Evolutionary conservation across 2,888 invertebrate species (phyloP).

Genomic region (Drosophila monieri): DNA sequence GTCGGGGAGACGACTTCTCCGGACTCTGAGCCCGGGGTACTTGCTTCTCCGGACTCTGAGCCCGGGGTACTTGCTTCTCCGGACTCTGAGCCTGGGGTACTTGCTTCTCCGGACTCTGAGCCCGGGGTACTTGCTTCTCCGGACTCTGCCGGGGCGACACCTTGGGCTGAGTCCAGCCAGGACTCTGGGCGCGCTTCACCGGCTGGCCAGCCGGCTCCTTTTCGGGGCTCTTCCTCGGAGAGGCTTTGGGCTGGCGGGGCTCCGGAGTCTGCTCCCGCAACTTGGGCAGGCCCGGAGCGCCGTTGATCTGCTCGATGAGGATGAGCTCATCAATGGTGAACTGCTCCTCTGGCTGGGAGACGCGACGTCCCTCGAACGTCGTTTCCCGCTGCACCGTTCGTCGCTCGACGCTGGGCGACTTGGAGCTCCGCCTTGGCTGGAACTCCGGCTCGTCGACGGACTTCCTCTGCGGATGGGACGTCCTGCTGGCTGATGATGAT

Average conservation of each 20-base stretch:
- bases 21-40: too few relatives aligned
- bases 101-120: slow-evolving; percentile 5
- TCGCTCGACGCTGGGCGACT: slow-evolving; percentile 66
- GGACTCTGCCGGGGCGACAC: slow-evolving; percentile 30
- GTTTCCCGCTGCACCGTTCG: slow-evolving; percentile 69
- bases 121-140: neutral
- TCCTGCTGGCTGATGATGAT: slow-evolving; percentile 31
- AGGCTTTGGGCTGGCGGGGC: slow-evolving; percentile 1
- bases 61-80: too few relatives aligned
- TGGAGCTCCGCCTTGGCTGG: slow-evolving; percentile 55
- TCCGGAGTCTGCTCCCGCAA: slow-evolving; percentile 13
- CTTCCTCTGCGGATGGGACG: slow-evolving; percentile 16
- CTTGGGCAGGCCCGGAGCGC: slow-evolving; percentile 7
- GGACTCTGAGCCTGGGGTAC: slow-evolving; percentile 9
- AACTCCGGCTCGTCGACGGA: slow-evolving; percentile 23
- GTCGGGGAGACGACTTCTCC: too few relatives aligned
- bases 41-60: too few relatives aligned
- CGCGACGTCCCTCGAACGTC: slow-evolving; percentile 66
- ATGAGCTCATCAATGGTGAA: slow-evolving; percentile 56
- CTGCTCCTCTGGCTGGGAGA: slow-evolving; percentile 41
- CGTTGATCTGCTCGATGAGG: slow-evolving; percentile 49
- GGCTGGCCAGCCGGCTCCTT: slow-evolving; percentile 11
- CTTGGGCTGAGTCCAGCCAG: slow-evolving; percentile 9
- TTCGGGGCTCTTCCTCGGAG: slow-evolving; percentile 34
- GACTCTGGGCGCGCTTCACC: slow-evolving; percentile 2